These are phyloP conservation scores for Acrossocheilus fasciatus DNA, from an alignment of 2,797 vertebrate species.

Conservation along the genomic window DNA sequence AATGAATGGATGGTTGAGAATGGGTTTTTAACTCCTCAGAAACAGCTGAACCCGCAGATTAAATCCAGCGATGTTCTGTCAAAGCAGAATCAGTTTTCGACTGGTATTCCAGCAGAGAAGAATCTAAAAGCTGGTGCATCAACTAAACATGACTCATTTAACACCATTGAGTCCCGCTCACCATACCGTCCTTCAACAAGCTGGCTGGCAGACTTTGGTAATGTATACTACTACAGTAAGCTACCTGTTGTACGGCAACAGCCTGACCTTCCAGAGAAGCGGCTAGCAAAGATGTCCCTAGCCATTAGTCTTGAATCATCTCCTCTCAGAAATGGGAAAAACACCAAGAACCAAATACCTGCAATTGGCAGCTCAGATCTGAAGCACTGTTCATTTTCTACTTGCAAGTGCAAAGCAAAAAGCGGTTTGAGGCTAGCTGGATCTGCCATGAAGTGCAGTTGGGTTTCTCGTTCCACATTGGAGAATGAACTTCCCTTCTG, in stretches of 20 bases:
- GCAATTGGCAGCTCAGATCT: slow-evolving; percentile 63
- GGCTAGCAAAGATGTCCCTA: not conserved
- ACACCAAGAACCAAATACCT: slow-evolving; percentile 44
- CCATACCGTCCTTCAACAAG: slow-evolving; percentile 75
- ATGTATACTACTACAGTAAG: slow-evolving; percentile 65
- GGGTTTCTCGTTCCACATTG: slow-evolving; percentile 56
- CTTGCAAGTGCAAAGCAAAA: slow-evolving; percentile 55
- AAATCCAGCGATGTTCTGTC: slow-evolving; percentile 8
- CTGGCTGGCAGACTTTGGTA: slow-evolving; percentile 75
- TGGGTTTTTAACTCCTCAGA: slow-evolving; percentile 44
- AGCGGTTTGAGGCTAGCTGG: slow-evolving; percentile 40
- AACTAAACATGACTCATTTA: slow-evolving; percentile 49
- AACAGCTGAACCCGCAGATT: slow-evolving; percentile 9
- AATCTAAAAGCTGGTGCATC: slow-evolving; percentile 35
- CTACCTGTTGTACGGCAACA: slow-evolving; percentile 65
- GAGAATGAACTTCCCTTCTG: slow-evolving; percentile 59
- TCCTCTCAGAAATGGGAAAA: slow-evolving; percentile 55
- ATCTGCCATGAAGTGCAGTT: slow-evolving; percentile 62
- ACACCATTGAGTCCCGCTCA: slow-evolving; percentile 73
- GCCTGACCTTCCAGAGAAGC: slow-evolving; percentile 49
- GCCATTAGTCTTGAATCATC: not conserved
- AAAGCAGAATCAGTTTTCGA: not conserved
- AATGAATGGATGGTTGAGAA: slow-evolving; percentile 63
- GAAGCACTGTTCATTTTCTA: slow-evolving; percentile 61
- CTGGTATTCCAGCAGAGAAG: not conserved